Evolutionary conservation across 2,888 invertebrate genomes (phyloP).

Genomic region (Pogonocherus hispidulus): DNA sequence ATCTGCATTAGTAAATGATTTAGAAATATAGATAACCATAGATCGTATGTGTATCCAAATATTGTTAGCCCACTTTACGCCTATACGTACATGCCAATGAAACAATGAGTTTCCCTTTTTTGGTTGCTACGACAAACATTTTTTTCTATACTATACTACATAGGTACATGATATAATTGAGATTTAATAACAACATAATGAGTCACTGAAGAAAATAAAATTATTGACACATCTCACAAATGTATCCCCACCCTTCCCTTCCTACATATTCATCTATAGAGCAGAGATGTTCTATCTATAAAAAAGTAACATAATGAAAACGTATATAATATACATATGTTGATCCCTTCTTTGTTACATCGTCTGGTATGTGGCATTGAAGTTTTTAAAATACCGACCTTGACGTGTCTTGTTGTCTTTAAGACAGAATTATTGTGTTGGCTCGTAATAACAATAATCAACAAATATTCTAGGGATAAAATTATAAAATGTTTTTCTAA

Average conservation of each 20-base stretch:
- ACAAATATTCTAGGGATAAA: too few relatives aligned
- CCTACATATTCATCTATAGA: too few relatives aligned
- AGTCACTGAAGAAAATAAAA: background rate
- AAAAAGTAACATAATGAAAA: background rate
- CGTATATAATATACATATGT: background rate
- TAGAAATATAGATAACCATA: too few relatives aligned
- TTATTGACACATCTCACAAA: background rate
- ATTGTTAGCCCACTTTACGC: background rate
- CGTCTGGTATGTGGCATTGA: slow-evolving; percentile 13
- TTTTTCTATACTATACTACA: too few relatives aligned
- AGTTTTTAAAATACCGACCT: background rate
- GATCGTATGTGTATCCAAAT: background rate
- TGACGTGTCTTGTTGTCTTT: background rate
- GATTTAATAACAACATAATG: background rate
- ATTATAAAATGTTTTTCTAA: background rate
- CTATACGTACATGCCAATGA: background rate
- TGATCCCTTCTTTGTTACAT: background rate
- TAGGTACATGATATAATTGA: too few relatives aligned
- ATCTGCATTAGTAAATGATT: too few relatives aligned
- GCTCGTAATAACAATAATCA: too few relatives aligned
- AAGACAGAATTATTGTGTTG: too few relatives aligned
- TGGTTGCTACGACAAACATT: background rate
- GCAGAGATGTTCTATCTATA: background rate
- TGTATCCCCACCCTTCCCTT: too few relatives aligned
- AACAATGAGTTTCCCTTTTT: background rate